Evolutionary conservation across 1,140 invertebrate species (phyloP).

Genomic region (Drosophila parabipectinata): DNA sequence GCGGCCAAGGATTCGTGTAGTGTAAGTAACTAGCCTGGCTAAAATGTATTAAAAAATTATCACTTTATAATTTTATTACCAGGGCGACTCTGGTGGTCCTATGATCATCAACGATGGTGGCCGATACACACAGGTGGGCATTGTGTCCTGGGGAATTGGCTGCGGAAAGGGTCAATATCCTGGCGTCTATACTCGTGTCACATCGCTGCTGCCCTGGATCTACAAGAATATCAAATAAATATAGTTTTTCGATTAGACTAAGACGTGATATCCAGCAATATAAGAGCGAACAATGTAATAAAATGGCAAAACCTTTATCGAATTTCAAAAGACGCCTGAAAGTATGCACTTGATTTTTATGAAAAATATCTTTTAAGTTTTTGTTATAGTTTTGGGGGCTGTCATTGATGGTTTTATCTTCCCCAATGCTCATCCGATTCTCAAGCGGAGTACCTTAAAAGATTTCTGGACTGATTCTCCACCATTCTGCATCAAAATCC

Average conservation of each 20-base stretch:
- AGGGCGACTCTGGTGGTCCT: conserved; percentile 97
- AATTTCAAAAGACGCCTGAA: background rate
- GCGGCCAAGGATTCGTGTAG: conserved; percentile 94
- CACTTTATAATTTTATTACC: conserved; percentile 54
- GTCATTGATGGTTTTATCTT: no score
- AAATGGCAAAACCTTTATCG: conserved; percentile 19
- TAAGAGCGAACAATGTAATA: conserved; percentile 38
- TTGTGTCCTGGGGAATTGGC: conserved; percentile 97
- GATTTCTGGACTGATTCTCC: no score
- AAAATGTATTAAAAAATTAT: background rate
- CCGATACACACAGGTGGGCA: conserved; percentile 93
- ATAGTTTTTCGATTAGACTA: conserved; percentile 60
- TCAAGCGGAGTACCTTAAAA: no score
- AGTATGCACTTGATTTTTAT: conserved; percentile 3
- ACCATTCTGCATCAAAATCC: no score
- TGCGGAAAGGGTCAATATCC: conserved; percentile 96
- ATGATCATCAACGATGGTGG: conserved; percentile 91
- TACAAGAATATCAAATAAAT: conserved; percentile 86
- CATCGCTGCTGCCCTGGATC: conserved; percentile 92
- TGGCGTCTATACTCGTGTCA: conserved; percentile 89
- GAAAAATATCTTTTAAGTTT: background rate
- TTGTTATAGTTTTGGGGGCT: background rate
- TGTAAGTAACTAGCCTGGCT: conserved; percentile 86
- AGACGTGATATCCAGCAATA: conserved; percentile 65
- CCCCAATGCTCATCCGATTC: no score